Conservation (phyloP, 2,113 vertebrate genomes). For the Tretioscincus oriximinensis region DNA sequence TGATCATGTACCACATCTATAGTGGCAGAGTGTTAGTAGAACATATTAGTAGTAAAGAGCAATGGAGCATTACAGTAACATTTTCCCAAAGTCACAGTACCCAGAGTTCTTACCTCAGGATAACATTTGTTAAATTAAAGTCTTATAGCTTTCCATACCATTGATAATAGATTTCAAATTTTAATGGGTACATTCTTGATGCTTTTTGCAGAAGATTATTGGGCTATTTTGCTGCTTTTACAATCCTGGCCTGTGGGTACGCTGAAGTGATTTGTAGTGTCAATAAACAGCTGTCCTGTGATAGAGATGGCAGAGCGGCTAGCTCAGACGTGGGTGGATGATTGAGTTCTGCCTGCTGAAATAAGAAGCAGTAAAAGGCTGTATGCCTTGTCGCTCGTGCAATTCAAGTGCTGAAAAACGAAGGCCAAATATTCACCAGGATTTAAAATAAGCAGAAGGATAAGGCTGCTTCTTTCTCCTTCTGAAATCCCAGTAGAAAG, state of each 20-base stretch:
- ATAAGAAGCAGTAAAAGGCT: slow-evolving; percentile 17
- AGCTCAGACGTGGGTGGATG: slow-evolving; percentile 13
- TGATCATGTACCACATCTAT: background rate
- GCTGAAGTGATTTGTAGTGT: slow-evolving; percentile 10
- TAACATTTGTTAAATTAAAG: background rate
- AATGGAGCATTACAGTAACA: background rate
- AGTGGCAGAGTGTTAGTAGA: background rate
- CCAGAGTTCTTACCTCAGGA: background rate
- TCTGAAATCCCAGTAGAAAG: background rate
- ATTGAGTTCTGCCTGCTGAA: slow-evolving; percentile 14
- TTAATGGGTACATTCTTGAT: background rate
- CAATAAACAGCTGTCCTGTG: slow-evolving; percentile 11
- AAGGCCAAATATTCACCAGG: background rate
- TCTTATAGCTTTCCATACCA: background rate
- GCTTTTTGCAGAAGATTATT: background rate
- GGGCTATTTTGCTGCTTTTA: background rate
- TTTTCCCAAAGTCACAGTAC: background rate
- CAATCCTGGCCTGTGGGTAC: slow-evolving; percentile 8
- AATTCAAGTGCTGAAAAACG: background rate
- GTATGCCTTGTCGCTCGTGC: background rate
- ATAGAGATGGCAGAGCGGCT: slow-evolving; percentile 14
- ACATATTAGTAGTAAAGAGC: background rate
- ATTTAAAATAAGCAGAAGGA: background rate
- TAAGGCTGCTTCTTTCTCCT: background rate
- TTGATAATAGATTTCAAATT: slow-evolving; percentile 10